Conservation (phyloP, 1,140 invertebrate genomes). For the Zophobas atratus region DNA sequence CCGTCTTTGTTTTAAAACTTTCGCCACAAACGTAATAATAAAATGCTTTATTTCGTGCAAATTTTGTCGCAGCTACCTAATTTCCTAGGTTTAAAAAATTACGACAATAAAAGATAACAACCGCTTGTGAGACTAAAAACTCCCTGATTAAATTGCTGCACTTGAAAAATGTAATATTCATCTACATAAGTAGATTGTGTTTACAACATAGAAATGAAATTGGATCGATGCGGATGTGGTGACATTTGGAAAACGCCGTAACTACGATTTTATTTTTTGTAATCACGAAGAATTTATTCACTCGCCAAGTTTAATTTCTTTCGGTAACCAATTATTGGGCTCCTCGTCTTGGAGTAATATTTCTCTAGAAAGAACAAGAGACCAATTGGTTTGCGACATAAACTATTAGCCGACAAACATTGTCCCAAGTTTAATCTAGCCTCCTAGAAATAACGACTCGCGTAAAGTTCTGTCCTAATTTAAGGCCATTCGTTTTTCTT, state of each 20-base stretch:
- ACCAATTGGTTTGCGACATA: constrained; percentile 46
- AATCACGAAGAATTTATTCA: constrained; percentile 6
- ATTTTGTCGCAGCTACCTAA: constrained; percentile 35
- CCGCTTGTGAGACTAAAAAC: constrained; percentile 38
- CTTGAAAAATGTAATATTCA: constrained; percentile 55
- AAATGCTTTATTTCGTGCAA: constrained; percentile 42
- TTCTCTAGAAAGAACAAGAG: constrained; percentile 33
- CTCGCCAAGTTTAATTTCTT: constrained; percentile 19
- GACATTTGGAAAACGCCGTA: constrained; percentile 1
- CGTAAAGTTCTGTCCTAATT: neutral
- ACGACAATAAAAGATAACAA: constrained; percentile 42
- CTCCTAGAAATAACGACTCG: constrained; percentile 8
- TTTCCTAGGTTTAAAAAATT: constrained; percentile 41
- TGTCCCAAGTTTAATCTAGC: constrained; percentile 32
- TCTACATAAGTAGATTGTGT: constrained; percentile 54
- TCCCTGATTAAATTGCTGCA: constrained; percentile 52
- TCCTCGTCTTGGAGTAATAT: constrained; percentile 18
- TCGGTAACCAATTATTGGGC: constrained; percentile 9
- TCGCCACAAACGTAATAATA: constrained; percentile 37
- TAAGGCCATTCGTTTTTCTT: constrained; percentile 20
- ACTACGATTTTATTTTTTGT: constrained; percentile 29
- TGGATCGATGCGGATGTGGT: constrained; percentile 29
- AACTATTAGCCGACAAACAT: constrained; percentile 40
- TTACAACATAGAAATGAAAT: constrained; percentile 49
- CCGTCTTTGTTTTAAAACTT: constrained; percentile 23